Percentiles rank a stretch among this genome's conserved stretches.
Conservation (phyloP, 92 coral and sea anemone genomes). For the Zoanthus sociatus region DNA sequence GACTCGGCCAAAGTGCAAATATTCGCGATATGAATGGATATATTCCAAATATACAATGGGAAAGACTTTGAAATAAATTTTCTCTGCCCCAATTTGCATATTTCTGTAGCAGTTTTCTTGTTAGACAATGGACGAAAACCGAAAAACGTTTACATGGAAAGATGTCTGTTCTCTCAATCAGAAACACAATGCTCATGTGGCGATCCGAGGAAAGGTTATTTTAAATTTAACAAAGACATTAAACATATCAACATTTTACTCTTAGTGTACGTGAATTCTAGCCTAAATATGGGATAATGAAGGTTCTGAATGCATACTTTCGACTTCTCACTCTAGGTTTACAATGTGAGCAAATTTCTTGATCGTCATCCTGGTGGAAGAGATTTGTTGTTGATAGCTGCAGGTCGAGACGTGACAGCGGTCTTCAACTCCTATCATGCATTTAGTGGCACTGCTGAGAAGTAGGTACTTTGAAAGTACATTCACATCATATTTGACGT, state of each 20-base stretch:
- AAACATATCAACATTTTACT: too few relatives aligned
- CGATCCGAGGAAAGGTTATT: slow-evolving; percentile 84
- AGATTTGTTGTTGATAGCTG: slow-evolving; percentile 79
- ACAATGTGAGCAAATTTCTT: slow-evolving; percentile 83
- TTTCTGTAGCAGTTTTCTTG: background rate
- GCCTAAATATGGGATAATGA: background rate
- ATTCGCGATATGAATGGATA: background rate
- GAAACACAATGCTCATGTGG: slow-evolving; percentile 77
- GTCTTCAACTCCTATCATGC: slow-evolving; percentile 85
- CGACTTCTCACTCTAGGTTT: slow-evolving; percentile 62
- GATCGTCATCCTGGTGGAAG: slow-evolving; percentile 92
- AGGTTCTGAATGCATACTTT: background rate
- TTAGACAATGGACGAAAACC: slow-evolving; percentile 30
- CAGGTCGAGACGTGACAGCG: slow-evolving; percentile 86
- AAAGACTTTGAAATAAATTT: background rate
- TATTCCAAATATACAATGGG: background rate
- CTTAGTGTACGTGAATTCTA: too few relatives aligned
- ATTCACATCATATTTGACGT: background rate
- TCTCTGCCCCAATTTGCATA: too few relatives aligned
- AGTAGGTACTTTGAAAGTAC: slow-evolving; percentile 50
- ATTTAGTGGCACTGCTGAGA: slow-evolving; percentile 67
- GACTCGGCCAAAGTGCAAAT: too few relatives aligned
- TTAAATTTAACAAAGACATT: background rate
- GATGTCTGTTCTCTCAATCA: slow-evolving; percentile 74
- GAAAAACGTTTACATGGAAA: slow-evolving; percentile 82